A percentile compares a stretch with the other conserved stretches of the same genome.
Conservation (phyloP, 1,140 invertebrate genomes). For the Caligus rogercresseyi region DNA sequence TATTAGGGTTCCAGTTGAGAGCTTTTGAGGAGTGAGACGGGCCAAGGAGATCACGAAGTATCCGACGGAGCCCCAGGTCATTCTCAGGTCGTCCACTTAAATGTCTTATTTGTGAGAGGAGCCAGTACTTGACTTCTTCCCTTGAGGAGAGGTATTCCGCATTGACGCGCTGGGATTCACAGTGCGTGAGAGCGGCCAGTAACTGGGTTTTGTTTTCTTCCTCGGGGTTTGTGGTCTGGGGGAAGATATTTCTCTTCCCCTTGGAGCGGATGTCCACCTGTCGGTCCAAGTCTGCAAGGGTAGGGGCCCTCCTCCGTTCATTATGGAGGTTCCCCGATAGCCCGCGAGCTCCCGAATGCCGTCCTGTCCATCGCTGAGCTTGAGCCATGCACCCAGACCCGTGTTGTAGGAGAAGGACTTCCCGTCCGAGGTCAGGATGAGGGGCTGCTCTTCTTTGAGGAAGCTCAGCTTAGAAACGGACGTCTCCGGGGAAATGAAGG, state of each 20-base stretch:
- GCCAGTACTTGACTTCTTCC: constrained; percentile 10
- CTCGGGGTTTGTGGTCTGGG: neutral
- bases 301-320: neutral
- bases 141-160: neutral
- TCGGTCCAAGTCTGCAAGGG: neutral
- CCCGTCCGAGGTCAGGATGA: neutral
- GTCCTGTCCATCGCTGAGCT: neutral
- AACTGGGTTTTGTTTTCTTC: neutral
- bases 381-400: neutral
- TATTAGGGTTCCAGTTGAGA: neutral
- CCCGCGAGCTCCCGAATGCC: neutral
- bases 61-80: neutral
- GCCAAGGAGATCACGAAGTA: constrained; percentile 1
- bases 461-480: neutral
- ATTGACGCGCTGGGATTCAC: neutral
- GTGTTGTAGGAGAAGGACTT: neutral
- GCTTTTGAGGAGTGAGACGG: neutral
- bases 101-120: neutral
- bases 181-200: neutral
- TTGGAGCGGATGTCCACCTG: neutral
- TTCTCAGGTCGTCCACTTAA: neutral
- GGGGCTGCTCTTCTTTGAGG: neutral
- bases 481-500: neutral
- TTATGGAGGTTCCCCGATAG: neutral
- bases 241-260: neutral